Percentiles rank a stretch among this genome's conserved stretches.
These are phyloP conservation scores for Apodemia mormo DNA, from an alignment of 2,888 invertebrate species.

Conservation along the genomic window DNA sequence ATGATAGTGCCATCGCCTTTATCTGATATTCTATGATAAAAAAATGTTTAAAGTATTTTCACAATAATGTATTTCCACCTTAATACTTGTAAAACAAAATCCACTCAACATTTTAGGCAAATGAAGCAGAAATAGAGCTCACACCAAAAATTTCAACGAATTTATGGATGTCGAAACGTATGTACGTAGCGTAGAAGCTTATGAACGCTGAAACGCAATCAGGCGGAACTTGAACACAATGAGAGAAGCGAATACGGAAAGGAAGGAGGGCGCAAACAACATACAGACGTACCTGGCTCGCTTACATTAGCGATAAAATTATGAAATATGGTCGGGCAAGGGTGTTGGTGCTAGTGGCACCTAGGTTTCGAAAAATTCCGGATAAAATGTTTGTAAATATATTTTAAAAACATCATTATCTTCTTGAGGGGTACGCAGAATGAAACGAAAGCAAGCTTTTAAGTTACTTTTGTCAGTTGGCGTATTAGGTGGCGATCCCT, in stretches of 20 bases:
- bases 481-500: too few relatives aligned
- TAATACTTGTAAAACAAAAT: neutral
- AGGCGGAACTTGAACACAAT: conserved; percentile 44
- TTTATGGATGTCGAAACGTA: conserved; percentile 23
- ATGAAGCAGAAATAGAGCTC: conserved; percentile 20
- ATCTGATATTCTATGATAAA: too few relatives aligned
- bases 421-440: too few relatives aligned
- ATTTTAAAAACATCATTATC: neutral
- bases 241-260: conserved; percentile 45
- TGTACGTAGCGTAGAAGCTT: conserved; percentile 15
- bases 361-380: conserved; percentile 28
- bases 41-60: neutral
- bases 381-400: conserved; percentile 9
- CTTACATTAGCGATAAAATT: conserved; percentile 73
- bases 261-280: conserved; percentile 41
- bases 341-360: conserved; percentile 32
- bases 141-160: conserved; percentile 15
- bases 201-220: conserved; percentile 43
- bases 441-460: too few relatives aligned
- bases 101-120: conserved; percentile 7
- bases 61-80: too few relatives aligned
- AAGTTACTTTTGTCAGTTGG: too few relatives aligned
- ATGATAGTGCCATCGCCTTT: too few relatives aligned
- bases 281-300: conserved; percentile 53
- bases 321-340: conserved; percentile 59